These are phyloP conservation scores for Melanotaenia pygmaea DNA, from an alignment of 2,797 vertebrate species.

Conservation along the genomic window DNA sequence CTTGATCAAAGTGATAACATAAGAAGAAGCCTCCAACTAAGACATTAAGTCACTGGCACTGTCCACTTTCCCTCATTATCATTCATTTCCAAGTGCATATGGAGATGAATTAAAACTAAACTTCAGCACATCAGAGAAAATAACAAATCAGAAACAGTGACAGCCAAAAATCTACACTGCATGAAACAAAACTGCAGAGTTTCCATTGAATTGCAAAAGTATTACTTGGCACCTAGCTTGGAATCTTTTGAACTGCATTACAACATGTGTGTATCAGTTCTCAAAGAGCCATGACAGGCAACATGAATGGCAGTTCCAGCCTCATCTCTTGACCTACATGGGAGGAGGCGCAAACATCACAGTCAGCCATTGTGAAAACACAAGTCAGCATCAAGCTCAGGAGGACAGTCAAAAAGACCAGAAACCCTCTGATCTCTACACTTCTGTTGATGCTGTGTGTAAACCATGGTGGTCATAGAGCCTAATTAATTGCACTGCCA, in stretches of 20 bases:
- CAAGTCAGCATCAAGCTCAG: constrained; percentile 51
- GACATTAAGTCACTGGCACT: constrained; percentile 57
- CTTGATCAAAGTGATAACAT: constrained; percentile 69
- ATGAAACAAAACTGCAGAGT: constrained; percentile 48
- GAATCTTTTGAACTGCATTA: constrained; percentile 66
- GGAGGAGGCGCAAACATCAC: constrained; percentile 45
- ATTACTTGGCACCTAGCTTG: constrained; percentile 54
- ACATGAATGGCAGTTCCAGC: constrained; percentile 58
- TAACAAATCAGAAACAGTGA: constrained; percentile 60
- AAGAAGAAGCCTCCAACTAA: constrained; percentile 44
- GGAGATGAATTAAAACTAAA: constrained; percentile 57
- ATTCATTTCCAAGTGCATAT: constrained; percentile 54
- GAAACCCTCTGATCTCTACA: constrained; percentile 53
- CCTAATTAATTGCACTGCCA: constrained; percentile 40
- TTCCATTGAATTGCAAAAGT: constrained; percentile 62
- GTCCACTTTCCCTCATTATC: constrained; percentile 56
- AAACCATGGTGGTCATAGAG: constrained; percentile 40
- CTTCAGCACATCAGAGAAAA: constrained; percentile 66
- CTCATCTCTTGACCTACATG: constrained; percentile 58
- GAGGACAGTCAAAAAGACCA: constrained; percentile 48
- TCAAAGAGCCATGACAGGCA: constrained; percentile 54
- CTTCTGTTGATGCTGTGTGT: constrained; percentile 54
- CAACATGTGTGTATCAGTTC: constrained; percentile 58
- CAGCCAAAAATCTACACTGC: constrained; percentile 58
- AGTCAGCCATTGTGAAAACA: constrained; percentile 41